Conservation (phyloP, 1,140 invertebrate genomes). For the Ptiloglossa arizonensis region DNA sequence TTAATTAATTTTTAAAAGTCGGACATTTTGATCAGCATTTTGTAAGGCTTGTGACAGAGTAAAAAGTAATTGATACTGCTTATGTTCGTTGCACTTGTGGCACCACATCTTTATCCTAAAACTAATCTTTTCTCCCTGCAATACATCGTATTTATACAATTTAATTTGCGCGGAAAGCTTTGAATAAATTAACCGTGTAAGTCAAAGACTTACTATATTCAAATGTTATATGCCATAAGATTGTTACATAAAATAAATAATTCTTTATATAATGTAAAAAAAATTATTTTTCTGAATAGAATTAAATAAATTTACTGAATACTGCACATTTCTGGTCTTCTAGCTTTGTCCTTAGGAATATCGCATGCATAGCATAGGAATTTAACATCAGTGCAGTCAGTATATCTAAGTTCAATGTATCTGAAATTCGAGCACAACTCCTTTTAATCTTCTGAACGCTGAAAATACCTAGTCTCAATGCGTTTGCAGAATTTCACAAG, state of each 20-base stretch:
- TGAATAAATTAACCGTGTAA: too few relatives aligned
- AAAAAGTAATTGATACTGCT: too few relatives aligned
- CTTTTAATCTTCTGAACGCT: conserved; percentile 76
- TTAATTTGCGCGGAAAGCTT: too few relatives aligned
- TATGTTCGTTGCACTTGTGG: too few relatives aligned
- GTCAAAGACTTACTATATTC: not conserved
- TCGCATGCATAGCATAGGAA: conserved; percentile 73
- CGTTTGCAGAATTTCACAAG: conserved; percentile 89
- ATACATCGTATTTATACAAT: too few relatives aligned
- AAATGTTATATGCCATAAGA: not conserved
- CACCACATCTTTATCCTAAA: too few relatives aligned
- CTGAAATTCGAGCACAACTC: conserved; percentile 74
- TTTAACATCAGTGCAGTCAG: conserved; percentile 63
- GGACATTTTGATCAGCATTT: too few relatives aligned
- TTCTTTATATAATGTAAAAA: not conserved
- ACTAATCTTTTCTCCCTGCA: too few relatives aligned
- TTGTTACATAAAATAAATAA: not conserved
- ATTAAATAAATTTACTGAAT: conserved; percentile 63
- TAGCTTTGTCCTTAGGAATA: conserved; percentile 49
- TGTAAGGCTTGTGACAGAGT: too few relatives aligned
- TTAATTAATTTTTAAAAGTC: not conserved
- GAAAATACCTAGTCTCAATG: conserved; percentile 91
- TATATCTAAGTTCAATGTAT: conserved; percentile 72
- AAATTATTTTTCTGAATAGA: not conserved
- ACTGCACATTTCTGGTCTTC: conserved; percentile 60